phyloP scores from a whole-genome alignment of 2,797 vertebrate genomes.

The Gymnoscopelus braueri region DNA sequence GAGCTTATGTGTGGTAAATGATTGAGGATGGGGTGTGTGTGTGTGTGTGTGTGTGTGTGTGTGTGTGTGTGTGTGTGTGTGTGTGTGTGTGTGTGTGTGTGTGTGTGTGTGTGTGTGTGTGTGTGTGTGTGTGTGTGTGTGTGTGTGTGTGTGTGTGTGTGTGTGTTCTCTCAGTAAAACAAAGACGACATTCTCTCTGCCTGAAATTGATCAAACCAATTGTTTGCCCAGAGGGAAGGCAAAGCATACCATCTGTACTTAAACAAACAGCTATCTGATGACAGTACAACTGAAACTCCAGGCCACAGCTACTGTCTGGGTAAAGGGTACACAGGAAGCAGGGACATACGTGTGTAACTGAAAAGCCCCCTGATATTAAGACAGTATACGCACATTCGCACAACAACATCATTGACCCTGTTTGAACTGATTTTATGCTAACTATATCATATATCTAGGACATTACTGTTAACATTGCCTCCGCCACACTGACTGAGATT shows the following conservation, averaged over 20 bases:
- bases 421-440: not conserved
- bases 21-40: constrained; percentile 24
- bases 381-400: not conserved
- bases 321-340: not conserved
- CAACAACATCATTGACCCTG: constrained; percentile 10
- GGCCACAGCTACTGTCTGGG: not conserved
- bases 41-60: not conserved
- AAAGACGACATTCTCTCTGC: constrained; percentile 44
- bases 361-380: not conserved
- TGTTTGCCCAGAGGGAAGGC: constrained; percentile 35
- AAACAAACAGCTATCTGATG: constrained; percentile 37
- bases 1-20: constrained; percentile 45
- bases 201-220: constrained; percentile 31
- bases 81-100: constrained; percentile 2
- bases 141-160: not conserved
- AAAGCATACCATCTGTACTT: constrained; percentile 33
- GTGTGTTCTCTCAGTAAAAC: constrained; percentile 9
- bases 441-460: no score
- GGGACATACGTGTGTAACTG: not conserved
- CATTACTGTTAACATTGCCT: no score
- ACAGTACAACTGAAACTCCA: constrained; percentile 9
- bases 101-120: constrained; percentile 18
- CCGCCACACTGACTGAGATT: no score
- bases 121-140: constrained; percentile 6
- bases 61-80: not conserved